These are phyloP conservation scores for Labroides dimidiatus DNA, from an alignment of 2,797 vertebrate species.

Conservation along the genomic window DNA sequence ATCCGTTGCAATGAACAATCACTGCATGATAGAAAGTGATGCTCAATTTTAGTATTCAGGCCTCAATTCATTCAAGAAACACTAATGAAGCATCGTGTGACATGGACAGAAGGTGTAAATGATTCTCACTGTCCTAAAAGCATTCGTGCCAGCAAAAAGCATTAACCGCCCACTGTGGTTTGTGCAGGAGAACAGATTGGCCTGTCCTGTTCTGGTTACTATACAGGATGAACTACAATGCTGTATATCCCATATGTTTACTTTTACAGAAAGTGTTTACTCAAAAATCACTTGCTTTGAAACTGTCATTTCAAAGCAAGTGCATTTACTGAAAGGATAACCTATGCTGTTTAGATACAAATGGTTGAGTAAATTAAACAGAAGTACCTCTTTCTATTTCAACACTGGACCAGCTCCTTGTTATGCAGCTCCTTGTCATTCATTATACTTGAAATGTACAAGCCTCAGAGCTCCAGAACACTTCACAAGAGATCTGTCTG, in stretches of 20 bases:
- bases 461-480: neutral
- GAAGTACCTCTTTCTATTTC: neutral
- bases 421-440: neutral
- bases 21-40: conserved; percentile 11
- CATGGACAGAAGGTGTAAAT: conserved; percentile 24
- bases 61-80: conserved; percentile 16
- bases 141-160: conserved; percentile 47
- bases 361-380: neutral
- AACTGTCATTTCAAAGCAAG: neutral
- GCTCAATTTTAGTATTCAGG: conserved; percentile 5
- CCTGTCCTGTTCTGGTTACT: conserved; percentile 37
- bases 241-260: neutral
- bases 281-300: neutral
- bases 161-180: conserved; percentile 47
- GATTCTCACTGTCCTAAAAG: conserved; percentile 20
- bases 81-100: conserved; percentile 1
- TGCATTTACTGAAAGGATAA: neutral
- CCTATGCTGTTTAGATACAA: neutral
- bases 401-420: neutral
- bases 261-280: conserved; percentile 1
- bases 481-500: conserved; percentile 13
- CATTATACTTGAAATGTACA: neutral
- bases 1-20: neutral
- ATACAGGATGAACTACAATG: conserved; percentile 24
- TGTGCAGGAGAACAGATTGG: conserved; percentile 51